Evolutionary conservation across 2,888 invertebrate genomes (phyloP).

Genomic region (Idaea biselata): DNA sequence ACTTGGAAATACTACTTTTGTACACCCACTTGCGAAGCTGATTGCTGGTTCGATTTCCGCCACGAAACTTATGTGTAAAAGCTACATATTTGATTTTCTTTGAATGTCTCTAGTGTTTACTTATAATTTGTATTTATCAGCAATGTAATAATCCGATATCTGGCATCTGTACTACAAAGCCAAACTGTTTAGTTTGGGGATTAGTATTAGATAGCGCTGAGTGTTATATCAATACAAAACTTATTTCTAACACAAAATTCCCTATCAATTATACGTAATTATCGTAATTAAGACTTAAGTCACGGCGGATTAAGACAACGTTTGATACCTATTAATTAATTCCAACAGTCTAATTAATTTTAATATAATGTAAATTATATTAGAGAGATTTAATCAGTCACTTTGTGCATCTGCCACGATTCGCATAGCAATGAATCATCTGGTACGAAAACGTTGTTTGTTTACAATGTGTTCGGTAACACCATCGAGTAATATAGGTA

Average conservation of each 20-base stretch:
- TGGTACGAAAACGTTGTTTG: constrained; percentile 64
- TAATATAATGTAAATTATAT: constrained; percentile 12
- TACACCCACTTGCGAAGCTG: no score
- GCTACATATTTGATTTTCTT: no score
- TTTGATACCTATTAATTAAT: constrained; percentile 3
- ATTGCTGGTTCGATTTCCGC: no score
- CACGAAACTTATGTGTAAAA: no score
- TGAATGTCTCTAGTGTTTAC: no score
- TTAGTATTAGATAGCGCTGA: no score
- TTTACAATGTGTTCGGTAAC: constrained; percentile 70
- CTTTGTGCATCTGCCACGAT: constrained; percentile 44
- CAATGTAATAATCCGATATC: no score
- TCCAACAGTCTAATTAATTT: constrained; percentile 1
- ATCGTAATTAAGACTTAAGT: neutral
- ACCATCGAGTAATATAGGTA: constrained; percentile 44
- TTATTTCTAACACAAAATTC: no score
- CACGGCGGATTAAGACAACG: constrained; percentile 3
- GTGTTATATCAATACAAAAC: no score
- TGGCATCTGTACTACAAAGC: no score
- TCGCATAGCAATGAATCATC: constrained; percentile 44
- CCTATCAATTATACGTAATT: neutral
- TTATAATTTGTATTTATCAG: neutral
- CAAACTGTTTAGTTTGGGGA: neutral
- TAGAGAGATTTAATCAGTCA: constrained; percentile 35
- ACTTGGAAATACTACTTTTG: no score